Percentiles rank a stretch among this genome's conserved stretches.
These are phyloP conservation scores for Prinia subflava DNA, from an alignment of 2,113 vertebrate species.

Conservation along the genomic window DNA sequence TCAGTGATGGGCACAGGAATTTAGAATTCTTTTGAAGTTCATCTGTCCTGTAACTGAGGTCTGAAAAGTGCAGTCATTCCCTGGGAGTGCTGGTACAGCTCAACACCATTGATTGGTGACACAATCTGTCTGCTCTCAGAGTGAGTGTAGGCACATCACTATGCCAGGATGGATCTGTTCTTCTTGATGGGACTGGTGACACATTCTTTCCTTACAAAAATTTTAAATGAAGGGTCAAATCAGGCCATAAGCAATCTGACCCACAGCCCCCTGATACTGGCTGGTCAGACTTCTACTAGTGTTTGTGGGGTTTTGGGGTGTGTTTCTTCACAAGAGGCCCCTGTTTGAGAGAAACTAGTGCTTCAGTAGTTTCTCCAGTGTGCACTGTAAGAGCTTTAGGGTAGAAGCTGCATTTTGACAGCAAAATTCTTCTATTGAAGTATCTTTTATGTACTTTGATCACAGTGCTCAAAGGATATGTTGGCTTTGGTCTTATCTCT, in stretches of 20 bases:
- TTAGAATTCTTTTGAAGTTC: background rate
- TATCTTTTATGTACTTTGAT: background rate
- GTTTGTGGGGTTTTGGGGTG: background rate
- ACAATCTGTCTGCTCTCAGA: background rate
- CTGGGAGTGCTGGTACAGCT: background rate
- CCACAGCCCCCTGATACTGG: background rate
- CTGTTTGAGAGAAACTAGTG: background rate
- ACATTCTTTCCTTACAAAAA: background rate
- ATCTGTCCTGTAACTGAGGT: background rate
- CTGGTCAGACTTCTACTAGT: background rate
- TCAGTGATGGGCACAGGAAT: background rate
- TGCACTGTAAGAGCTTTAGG: background rate
- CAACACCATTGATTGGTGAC: rapidly evolving
- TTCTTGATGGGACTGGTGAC: background rate
- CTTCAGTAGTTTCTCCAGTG: background rate
- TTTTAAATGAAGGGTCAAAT: background rate
- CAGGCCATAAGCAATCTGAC: background rate
- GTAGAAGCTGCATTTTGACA: background rate
- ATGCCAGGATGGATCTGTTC: background rate
- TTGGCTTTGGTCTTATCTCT: constrained; percentile 30
- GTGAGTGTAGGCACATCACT: background rate
- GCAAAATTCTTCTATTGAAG: background rate
- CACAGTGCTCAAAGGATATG: background rate
- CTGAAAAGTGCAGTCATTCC: background rate
- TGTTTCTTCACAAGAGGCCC: background rate